Evolutionary conservation across 2,113 vertebrate genomes (phyloP).

Genomic region (Blennius ocellaris): DNA sequence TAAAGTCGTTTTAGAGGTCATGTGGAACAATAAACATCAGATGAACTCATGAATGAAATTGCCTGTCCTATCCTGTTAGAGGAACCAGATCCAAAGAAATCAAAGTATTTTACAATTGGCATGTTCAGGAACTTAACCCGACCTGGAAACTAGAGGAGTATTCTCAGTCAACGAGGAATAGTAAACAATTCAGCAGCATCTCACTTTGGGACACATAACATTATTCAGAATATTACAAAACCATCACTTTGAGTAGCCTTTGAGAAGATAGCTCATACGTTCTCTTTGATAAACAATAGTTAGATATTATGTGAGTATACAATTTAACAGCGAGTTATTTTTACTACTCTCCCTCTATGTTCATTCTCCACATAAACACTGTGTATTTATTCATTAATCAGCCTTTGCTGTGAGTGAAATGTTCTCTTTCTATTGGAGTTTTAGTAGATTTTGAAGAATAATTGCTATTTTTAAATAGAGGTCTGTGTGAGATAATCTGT

Average conservation of each 20-base stretch:
- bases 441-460: neutral
- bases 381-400: neutral
- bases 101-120: neutral
- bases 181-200: neutral
- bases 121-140: neutral
- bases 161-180: neutral
- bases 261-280: neutral
- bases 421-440: slow-evolving; percentile 2
- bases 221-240: neutral
- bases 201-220: neutral
- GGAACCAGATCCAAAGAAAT: neutral
- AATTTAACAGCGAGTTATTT: too few relatives aligned
- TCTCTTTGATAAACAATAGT: neutral
- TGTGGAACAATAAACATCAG: neutral
- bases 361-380: too few relatives aligned
- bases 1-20: neutral
- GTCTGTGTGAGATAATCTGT: neutral
- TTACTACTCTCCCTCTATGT: too few relatives aligned
- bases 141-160: neutral
- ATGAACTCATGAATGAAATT: neutral
- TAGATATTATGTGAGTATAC: neutral
- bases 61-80: neutral
- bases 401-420: slow-evolving; percentile 5
- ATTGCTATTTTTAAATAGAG: neutral
- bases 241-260: neutral